Conservation (phyloP, 37 sponge, comb jelly and placozoan species). For the Eunapius fragilis region DNA sequence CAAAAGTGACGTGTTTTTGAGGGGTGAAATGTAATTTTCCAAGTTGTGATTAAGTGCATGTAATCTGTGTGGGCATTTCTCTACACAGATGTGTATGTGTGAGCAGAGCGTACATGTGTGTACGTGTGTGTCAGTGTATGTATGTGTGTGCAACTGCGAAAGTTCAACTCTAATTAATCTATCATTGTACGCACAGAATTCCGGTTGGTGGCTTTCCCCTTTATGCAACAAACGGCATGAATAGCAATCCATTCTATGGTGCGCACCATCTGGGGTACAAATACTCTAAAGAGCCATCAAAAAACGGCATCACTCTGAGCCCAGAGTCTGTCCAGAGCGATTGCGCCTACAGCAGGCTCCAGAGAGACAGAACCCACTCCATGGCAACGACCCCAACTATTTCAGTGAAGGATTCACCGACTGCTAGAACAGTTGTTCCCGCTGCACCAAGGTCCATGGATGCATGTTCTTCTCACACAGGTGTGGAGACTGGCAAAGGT, state of each 20-base stretch:
- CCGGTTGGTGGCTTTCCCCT: not conserved
- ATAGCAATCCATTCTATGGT: not conserved
- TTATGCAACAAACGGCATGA: not conserved
- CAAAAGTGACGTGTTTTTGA: too few relatives aligned
- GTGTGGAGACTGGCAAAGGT: too few relatives aligned
- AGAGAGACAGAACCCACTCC: not conserved
- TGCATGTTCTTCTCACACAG: too few relatives aligned
- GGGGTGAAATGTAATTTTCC: too few relatives aligned
- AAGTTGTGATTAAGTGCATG: too few relatives aligned
- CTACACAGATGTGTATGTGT: constrained; percentile 32
- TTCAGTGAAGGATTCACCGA: too few relatives aligned
- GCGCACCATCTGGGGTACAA: not conserved
- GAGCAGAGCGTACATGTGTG: constrained; percentile 39
- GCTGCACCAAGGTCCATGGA: too few relatives aligned
- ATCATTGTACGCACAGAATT: not conserved
- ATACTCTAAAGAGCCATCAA: not conserved
- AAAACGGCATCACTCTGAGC: not conserved
- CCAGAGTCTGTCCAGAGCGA: not conserved
- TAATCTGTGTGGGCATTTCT: not conserved
- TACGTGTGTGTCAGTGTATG: constrained; percentile 14
- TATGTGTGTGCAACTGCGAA: not conserved
- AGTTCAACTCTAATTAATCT: too few relatives aligned
- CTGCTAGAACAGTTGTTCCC: not conserved
- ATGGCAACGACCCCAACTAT: too few relatives aligned
- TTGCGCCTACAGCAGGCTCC: not conserved